phyloP scores from a whole-genome alignment of 2,797 vertebrate species.

The Darevskia mixta region DNA sequence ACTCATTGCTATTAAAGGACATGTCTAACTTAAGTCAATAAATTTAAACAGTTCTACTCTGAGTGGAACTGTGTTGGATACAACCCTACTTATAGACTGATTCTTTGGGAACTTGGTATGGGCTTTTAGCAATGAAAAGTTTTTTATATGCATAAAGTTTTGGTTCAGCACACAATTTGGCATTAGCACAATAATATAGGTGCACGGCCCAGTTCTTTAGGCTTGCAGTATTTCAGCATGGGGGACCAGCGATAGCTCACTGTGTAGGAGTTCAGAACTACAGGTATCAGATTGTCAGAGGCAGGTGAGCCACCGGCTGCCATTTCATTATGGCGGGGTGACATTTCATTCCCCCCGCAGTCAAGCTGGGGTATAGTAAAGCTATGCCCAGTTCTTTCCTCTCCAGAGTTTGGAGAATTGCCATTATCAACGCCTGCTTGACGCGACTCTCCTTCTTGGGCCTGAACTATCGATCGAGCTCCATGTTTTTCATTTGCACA shows the following conservation, averaged over 20 bases:
- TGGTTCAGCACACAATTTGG: too few species aligned
- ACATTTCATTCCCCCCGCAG: too few species aligned
- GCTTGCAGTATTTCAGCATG: constrained; percentile 28
- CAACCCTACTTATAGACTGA: background rate
- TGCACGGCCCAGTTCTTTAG: background rate
- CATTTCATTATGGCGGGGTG: background rate
- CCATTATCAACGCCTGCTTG: background rate
- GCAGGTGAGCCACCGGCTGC: background rate
- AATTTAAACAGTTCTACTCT: too few species aligned
- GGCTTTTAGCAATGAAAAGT: background rate
- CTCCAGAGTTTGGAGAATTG: too few species aligned
- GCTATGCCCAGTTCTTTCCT: background rate
- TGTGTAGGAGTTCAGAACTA: background rate
- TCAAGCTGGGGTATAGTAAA: background rate
- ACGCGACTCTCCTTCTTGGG: background rate
- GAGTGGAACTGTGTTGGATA: too few species aligned
- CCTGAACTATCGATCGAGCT: background rate
- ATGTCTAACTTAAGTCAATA: too few species aligned
- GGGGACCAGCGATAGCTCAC: constrained; percentile 2
- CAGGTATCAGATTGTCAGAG: too few species aligned
- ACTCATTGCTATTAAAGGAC: too few species aligned
- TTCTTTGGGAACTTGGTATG: background rate
- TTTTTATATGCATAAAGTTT: too few species aligned
- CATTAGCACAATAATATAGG: background rate
- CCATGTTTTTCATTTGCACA: background rate